These are phyloP conservation scores for Drosophila kuntzei DNA, from an alignment of 2,888 invertebrate genomes.

Conservation along the genomic window DNA sequence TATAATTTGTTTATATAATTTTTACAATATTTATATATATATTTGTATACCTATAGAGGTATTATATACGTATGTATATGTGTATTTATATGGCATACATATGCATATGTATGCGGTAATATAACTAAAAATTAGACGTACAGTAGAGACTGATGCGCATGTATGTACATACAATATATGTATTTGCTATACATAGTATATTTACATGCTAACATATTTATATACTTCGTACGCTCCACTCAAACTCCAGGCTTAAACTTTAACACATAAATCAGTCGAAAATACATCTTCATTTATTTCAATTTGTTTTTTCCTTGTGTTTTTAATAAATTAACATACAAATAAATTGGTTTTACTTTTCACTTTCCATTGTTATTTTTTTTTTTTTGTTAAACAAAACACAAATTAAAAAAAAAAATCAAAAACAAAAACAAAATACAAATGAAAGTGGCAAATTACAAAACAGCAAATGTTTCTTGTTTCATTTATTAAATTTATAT, in stretches of 20 bases:
- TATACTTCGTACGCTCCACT: slow-evolving; percentile 23
- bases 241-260: slow-evolving; percentile 57
- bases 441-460: slow-evolving; percentile 37
- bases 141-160: slow-evolving; percentile 20
- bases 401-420: slow-evolving; percentile 19
- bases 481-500: slow-evolving; percentile 21
- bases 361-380: neutral
- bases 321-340: slow-evolving; percentile 54
- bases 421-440: slow-evolving; percentile 12
- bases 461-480: slow-evolving; percentile 47
- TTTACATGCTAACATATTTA: slow-evolving; percentile 5
- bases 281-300: slow-evolving; percentile 53
- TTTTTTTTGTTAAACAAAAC: slow-evolving; percentile 16
- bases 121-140: slow-evolving; percentile 40
- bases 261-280: slow-evolving; percentile 75
- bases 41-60: slow-evolving; percentile 17
- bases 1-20: slow-evolving; percentile 34
- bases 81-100: slow-evolving; percentile 20
- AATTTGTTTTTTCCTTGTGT: slow-evolving; percentile 22
- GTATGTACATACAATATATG: slow-evolving; percentile 31
- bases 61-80: slow-evolving; percentile 23
- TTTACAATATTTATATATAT: slow-evolving; percentile 52
- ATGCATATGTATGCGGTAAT: slow-evolving; percentile 22
- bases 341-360: slow-evolving; percentile 20
- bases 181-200: slow-evolving; percentile 3